Percentiles rank a stretch among this genome's conserved stretches.
phyloP scores from a whole-genome alignment of 2,888 invertebrate genomes.

The Dynastes maya region DNA sequence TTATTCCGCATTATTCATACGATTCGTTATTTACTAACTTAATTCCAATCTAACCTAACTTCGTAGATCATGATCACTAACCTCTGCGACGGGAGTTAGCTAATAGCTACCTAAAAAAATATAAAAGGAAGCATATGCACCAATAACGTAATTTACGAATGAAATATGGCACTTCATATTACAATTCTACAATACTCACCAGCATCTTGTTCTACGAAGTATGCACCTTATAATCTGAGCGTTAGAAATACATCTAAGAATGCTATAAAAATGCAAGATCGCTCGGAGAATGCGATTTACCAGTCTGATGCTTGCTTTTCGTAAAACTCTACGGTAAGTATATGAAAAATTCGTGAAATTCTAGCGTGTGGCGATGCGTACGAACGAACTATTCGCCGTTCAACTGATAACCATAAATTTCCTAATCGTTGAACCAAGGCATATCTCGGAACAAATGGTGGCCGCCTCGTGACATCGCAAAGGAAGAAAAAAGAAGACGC shows the following conservation, averaged over 20 bases:
- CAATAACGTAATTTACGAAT: too few relatives aligned
- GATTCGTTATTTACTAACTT: too few relatives aligned
- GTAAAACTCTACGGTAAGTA: neutral
- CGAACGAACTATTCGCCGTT: slow-evolving; percentile 14
- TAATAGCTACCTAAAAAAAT: too few relatives aligned
- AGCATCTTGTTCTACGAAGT: neutral
- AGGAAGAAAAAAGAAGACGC: neutral
- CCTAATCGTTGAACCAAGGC: slow-evolving; percentile 19
- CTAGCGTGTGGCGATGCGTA: neutral
- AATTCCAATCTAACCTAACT: too few relatives aligned
- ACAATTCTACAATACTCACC: too few relatives aligned
- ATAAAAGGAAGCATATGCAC: too few relatives aligned
- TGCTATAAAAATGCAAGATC: slow-evolving; percentile 30
- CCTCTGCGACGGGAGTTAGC: too few relatives aligned
- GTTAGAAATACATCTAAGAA: slow-evolving; percentile 21
- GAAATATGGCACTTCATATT: too few relatives aligned
- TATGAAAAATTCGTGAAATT: slow-evolving; percentile 29
- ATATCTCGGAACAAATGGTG: slow-evolving; percentile 35
- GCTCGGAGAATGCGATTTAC: slow-evolving; percentile 25
- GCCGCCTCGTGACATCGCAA: slow-evolving; percentile 5
- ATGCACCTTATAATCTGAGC: slow-evolving; percentile 6
- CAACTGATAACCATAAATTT: slow-evolving; percentile 38
- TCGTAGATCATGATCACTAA: too few relatives aligned
- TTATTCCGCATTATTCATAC: too few relatives aligned
- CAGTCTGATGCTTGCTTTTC: neutral